These are phyloP conservation scores for Strigamia maritima DNA, from an alignment of 2,888 invertebrate species.

Conservation along the genomic window DNA sequence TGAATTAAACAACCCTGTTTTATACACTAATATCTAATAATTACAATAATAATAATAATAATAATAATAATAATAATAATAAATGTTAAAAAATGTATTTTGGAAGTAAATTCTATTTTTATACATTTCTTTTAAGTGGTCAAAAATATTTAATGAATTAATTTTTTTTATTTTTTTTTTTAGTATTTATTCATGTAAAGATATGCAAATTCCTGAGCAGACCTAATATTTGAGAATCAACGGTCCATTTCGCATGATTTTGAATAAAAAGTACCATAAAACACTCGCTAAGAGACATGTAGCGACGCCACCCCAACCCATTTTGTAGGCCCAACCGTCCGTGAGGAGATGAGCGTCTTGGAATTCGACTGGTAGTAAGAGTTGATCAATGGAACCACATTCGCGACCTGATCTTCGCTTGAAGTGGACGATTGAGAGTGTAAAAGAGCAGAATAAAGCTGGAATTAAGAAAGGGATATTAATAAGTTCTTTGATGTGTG, in stretches of 20 bases:
- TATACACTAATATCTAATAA: no score
- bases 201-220: not conserved
- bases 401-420: constrained; percentile 70
- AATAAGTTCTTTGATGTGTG: no score
- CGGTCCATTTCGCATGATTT: constrained; percentile 75
- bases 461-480: no score
- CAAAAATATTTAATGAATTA: no score
- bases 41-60: no score
- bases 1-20: no score
- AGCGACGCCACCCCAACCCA: constrained; percentile 73
- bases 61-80: no score
- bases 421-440: constrained; percentile 86
- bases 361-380: constrained; percentile 39
- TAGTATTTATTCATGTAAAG: no score
- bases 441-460: constrained; percentile 88
- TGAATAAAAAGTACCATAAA: constrained; percentile 82
- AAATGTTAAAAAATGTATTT: no score
- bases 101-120: no score
- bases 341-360: constrained; percentile 39
- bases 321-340: constrained; percentile 50
- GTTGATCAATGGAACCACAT: constrained; percentile 49
- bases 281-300: constrained; percentile 77
- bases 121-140: no score
- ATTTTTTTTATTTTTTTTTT: no score
- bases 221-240: constrained; percentile 20